Conservation (phyloP, 2,113 vertebrate genomes). For the Cichladusa arquata region DNA sequence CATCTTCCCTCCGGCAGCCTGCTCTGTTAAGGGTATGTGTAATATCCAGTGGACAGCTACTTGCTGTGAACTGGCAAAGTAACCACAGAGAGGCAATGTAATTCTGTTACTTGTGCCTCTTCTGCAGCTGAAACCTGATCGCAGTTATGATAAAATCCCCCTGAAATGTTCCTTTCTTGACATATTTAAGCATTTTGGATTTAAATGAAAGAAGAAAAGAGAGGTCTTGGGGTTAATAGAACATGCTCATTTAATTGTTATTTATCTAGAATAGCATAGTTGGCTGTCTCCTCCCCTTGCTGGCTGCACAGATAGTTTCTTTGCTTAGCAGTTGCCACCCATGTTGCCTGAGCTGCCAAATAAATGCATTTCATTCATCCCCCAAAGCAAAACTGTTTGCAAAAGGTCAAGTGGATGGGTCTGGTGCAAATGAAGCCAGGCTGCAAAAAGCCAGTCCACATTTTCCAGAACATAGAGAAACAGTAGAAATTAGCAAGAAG, state of each 20-base stretch:
- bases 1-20: not conserved
- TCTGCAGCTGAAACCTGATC: not conserved
- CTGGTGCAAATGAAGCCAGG: not conserved
- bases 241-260: not conserved
- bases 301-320: conserved; percentile 5
- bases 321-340: not conserved
- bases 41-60: not conserved
- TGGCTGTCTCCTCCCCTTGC: not conserved
- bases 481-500: not conserved
- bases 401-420: not conserved
- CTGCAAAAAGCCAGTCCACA: not conserved
- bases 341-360: not conserved
- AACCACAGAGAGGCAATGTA: not conserved
- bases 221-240: not conserved
- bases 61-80: not conserved
- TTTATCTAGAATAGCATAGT: not conserved
- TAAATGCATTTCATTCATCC: not conserved
- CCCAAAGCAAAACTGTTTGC: not conserved
- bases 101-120: not conserved
- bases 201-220: not conserved
- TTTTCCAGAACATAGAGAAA: not conserved
- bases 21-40: not conserved
- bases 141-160: not conserved
- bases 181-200: not conserved
- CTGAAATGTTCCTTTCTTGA: not conserved